A percentile compares a stretch with the other conserved stretches of the same genome.
Conservation (phyloP, 2,113 vertebrate species). For the Mesocricetus auratus region DNA sequence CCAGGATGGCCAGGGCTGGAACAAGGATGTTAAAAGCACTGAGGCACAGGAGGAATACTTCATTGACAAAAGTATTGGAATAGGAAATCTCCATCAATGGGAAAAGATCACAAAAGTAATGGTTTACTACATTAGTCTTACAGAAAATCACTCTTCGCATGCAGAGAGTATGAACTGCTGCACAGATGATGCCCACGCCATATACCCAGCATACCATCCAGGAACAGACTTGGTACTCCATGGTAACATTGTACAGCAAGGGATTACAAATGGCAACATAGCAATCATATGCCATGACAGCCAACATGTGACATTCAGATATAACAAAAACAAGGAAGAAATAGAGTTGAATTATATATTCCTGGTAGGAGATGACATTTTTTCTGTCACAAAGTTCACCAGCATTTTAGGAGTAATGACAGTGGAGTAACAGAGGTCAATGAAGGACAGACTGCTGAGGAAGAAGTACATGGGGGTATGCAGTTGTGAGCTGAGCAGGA, state of each 20-base stretch:
- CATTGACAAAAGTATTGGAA: neutral
- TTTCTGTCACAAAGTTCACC: neutral
- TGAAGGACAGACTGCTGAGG: neutral
- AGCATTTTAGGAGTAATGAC: neutral
- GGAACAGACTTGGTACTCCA: neutral
- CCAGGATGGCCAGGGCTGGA: neutral
- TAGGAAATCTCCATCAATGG: neutral
- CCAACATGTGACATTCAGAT: neutral
- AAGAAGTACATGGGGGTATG: neutral
- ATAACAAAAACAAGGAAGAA: neutral
- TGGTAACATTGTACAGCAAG: neutral
- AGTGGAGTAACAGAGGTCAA: neutral
- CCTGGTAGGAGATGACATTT: neutral
- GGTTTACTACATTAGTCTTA: conserved; percentile 8
- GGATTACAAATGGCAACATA: neutral
- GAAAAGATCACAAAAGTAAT: neutral
- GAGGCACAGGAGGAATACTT: neutral
- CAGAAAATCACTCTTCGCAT: neutral
- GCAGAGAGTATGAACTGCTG: neutral
- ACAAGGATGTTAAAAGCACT: neutral
- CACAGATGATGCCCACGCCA: neutral
- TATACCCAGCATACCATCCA: neutral
- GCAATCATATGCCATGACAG: neutral
- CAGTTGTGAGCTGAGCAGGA: neutral
- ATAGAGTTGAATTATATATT: conserved; percentile 3